These are phyloP conservation scores for Microctenopoma stevenorrisi DNA, from an alignment of 2,797 vertebrate genomes.

Conservation along the genomic window DNA sequence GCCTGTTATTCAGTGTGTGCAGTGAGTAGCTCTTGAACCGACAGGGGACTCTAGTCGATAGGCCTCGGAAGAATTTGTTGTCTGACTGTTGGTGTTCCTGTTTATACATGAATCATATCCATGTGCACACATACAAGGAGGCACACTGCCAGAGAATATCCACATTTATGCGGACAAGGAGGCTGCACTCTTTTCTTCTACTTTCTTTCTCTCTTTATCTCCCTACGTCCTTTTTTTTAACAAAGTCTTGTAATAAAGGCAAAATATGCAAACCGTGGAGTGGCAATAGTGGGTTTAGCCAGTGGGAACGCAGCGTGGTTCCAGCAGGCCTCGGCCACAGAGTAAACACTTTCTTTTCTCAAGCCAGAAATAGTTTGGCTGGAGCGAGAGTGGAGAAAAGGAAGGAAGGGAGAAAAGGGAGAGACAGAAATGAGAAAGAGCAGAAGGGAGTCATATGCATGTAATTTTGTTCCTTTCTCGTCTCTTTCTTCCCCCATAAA, in stretches of 20 bases:
- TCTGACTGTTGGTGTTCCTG: constrained; percentile 68
- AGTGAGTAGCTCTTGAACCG: constrained; percentile 32
- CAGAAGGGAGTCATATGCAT: neutral
- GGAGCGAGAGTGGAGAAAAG: constrained; percentile 60
- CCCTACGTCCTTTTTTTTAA: constrained; percentile 69
- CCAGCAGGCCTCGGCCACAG: constrained; percentile 80
- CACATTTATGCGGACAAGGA: constrained; percentile 61
- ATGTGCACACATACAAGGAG: constrained; percentile 24
- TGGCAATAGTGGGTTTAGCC: constrained; percentile 82
- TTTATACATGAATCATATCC: constrained; percentile 73
- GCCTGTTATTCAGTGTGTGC: constrained; percentile 42
- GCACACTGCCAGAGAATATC: constrained; percentile 59
- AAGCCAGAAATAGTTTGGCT: constrained; percentile 88
- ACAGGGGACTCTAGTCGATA: constrained; percentile 45
- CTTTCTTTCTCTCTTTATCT: constrained; percentile 58
- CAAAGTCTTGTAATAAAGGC: constrained; percentile 80
- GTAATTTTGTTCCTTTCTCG: constrained; percentile 22
- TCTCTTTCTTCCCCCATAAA: constrained; percentile 40
- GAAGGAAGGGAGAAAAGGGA: constrained; percentile 28
- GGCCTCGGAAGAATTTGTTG: constrained; percentile 67
- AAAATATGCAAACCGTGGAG: constrained; percentile 86
- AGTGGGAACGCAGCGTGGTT: constrained; percentile 85
- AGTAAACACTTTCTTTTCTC: constrained; percentile 88
- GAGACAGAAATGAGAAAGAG: constrained; percentile 37
- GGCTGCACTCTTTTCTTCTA: constrained; percentile 47